These are phyloP conservation scores for Penaeus monodon DNA, from an alignment of 2,888 invertebrate species.

Conservation along the genomic window DNA sequence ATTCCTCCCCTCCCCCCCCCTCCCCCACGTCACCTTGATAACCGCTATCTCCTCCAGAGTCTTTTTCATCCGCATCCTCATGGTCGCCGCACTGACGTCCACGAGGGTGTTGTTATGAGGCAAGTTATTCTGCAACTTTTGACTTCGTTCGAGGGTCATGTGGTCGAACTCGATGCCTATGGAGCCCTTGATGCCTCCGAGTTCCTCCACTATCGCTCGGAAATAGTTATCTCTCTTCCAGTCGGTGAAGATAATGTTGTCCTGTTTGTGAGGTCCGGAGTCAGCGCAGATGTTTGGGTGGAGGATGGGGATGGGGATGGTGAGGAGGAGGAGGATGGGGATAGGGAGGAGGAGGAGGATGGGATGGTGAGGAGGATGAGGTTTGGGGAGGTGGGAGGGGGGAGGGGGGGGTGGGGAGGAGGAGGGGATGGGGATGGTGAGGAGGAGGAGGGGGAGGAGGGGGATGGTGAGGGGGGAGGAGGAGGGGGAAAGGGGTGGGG, in stretches of 20 bases:
- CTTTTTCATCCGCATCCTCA: slow-evolving; percentile 39
- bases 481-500: no score
- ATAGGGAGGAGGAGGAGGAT: no score
- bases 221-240: slow-evolving; percentile 29
- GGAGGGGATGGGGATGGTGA: no score
- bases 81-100: slow-evolving; percentile 8
- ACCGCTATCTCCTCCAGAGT: slow-evolving; percentile 37
- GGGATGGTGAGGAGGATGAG: no score
- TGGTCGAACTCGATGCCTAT: slow-evolving; percentile 43
- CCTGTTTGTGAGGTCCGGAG: neutral
- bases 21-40: slow-evolving; percentile 10
- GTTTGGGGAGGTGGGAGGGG: no score
- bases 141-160: slow-evolving; percentile 9
- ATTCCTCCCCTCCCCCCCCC: no score
- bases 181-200: neutral
- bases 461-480: no score
- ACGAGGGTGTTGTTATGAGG: neutral
- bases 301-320: no score
- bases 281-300: no score
- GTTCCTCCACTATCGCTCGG: slow-evolving; percentile 27
- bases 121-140: neutral
- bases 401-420: no score
- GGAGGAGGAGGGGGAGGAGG: no score
- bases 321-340: no score
- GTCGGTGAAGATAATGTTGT: slow-evolving; percentile 33